Conservation (phyloP, 2,113 vertebrate species). For the Mobula birostris region DNA sequence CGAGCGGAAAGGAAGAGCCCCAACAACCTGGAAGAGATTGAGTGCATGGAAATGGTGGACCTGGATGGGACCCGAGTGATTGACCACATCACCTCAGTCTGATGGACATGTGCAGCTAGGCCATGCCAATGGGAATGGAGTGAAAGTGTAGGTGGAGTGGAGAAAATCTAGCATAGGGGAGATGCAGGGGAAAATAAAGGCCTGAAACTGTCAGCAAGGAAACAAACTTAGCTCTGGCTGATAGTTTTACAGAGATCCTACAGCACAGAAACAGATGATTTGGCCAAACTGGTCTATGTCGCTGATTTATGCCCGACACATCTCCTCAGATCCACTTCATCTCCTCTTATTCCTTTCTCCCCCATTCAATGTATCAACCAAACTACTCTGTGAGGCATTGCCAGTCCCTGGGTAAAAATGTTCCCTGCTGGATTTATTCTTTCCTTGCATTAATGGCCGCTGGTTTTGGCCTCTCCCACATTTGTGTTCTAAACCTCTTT, state of each 20-base stretch:
- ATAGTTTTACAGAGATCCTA: neutral
- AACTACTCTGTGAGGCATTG: neutral
- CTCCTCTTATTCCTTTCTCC: neutral
- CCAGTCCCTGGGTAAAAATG: neutral
- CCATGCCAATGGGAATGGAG: neutral
- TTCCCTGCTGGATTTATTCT: neutral
- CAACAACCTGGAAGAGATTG: conserved; percentile 80
- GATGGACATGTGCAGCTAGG: conserved; percentile 44
- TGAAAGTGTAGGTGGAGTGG: neutral
- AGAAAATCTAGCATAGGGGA: neutral
- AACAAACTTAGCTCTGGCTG: neutral
- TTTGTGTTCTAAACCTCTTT: neutral
- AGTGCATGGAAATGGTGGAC: conserved; percentile 96
- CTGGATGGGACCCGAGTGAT: conserved; percentile 77
- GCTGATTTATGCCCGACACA: no score
- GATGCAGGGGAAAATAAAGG: neutral
- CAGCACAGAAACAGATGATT: neutral
- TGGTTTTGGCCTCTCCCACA: neutral
- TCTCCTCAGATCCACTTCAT: neutral
- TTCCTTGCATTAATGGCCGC: neutral
- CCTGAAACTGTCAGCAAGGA: neutral
- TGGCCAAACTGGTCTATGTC: neutral
- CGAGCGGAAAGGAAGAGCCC: conserved; percentile 69
- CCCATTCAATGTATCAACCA: neutral
- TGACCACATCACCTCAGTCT: conserved; percentile 98